Evolutionary conservation across 2,888 invertebrate species (phyloP).

Genomic region (Abrostola tripartita): DNA sequence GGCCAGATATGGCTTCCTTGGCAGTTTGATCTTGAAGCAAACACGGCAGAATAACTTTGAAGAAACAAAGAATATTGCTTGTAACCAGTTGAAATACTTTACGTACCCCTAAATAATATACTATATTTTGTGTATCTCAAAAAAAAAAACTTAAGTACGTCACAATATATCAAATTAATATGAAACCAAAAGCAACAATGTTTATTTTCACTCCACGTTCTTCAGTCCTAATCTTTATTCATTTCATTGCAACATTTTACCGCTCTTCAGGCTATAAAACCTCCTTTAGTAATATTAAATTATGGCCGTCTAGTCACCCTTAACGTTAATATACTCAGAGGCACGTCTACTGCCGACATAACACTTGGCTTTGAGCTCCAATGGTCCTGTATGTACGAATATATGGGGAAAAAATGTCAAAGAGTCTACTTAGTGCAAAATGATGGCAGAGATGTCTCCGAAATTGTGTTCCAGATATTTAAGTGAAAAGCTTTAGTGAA

Average conservation of each 20-base stretch:
- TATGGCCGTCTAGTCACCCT: constrained; percentile 65
- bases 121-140: too few species aligned
- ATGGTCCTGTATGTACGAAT: constrained; percentile 33
- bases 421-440: constrained; percentile 24
- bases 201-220: constrained; percentile 43
- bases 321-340: constrained; percentile 67
- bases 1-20: too few species aligned
- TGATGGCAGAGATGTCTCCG: constrained; percentile 4
- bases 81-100: neutral
- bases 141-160: neutral
- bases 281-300: constrained; percentile 70
- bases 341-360: constrained; percentile 45
- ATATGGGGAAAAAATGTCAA: constrained; percentile 37
- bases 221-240: constrained; percentile 60
- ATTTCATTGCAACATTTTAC: constrained; percentile 63
- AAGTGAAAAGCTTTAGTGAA: neutral
- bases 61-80: too few species aligned
- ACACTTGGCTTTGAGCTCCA: constrained; percentile 35
- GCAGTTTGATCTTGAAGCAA: too few species aligned
- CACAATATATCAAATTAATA: neutral
- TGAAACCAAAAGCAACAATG: constrained; percentile 24
- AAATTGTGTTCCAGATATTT: constrained; percentile 6
- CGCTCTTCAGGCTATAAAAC: constrained; percentile 60
- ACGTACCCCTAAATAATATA: too few species aligned
- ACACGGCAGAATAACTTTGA: too few species aligned